These are phyloP conservation scores for Psammodynastes pulverulentus DNA, from an alignment of 2,113 vertebrate species.

Conservation along the genomic window DNA sequence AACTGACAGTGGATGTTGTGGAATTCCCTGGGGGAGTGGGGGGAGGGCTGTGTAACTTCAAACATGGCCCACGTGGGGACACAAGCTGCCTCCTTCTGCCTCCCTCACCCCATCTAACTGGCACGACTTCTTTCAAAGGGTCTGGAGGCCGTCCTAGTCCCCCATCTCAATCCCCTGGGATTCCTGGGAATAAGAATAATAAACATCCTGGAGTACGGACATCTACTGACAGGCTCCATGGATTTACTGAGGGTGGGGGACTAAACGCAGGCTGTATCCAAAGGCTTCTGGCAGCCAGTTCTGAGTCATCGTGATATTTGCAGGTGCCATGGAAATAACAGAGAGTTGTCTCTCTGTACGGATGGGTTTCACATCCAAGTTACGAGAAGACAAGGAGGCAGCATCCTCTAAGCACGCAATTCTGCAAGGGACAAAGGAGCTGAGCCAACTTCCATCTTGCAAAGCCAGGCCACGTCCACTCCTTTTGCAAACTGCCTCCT, in stretches of 20 bases:
- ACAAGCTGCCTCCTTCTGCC: not conserved
- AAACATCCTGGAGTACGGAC: not conserved
- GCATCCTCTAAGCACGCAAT: not conserved
- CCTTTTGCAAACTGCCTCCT: rapidly evolving
- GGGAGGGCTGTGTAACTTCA: not conserved
- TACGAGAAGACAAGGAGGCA: not conserved
- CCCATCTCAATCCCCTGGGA: not conserved
- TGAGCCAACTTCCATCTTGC: not conserved
- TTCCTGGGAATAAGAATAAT: not conserved
- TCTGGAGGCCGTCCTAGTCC: not conserved
- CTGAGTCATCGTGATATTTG: not conserved
- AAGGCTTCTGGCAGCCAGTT: not conserved
- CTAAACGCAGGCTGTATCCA: not conserved
- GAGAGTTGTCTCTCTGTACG: not conserved
- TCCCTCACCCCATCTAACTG: not conserved
- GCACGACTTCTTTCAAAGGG: not conserved
- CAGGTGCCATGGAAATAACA: not conserved
- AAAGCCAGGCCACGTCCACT: not conserved
- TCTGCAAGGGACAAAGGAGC: not conserved
- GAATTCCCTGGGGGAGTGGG: not conserved
- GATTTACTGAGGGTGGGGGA: not conserved
- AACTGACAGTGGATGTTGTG: not conserved
- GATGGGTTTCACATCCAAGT: not conserved
- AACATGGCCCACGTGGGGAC: not conserved
- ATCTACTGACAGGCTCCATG: not conserved